Conservation (phyloP, 2,888 invertebrate genomes). For the Craniophora ligustri region DNA sequence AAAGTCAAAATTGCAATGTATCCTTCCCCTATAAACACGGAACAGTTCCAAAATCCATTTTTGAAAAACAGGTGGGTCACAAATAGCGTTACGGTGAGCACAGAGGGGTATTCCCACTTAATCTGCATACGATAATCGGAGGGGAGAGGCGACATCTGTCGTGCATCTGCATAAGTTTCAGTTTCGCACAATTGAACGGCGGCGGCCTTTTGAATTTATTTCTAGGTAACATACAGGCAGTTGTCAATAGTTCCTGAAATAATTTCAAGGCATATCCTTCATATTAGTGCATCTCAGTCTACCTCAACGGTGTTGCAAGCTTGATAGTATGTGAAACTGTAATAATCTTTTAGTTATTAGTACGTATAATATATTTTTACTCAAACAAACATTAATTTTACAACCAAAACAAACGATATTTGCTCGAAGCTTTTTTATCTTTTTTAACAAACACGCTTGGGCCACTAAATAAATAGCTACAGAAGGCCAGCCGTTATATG, state of each 20-base stretch:
- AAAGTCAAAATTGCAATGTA: background rate
- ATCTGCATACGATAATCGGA: conserved; percentile 86
- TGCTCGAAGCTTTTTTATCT: conserved; percentile 15
- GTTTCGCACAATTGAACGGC: conserved; percentile 78
- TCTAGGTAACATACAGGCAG: conserved; percentile 58
- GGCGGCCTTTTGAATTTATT: conserved; percentile 81
- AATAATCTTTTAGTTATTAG: too few species aligned
- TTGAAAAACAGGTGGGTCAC: conserved; percentile 64
- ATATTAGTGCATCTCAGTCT: too few species aligned
- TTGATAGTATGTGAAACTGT: too few species aligned
- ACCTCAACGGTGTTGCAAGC: background rate
- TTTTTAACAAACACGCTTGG: conserved; percentile 24
- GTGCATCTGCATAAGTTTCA: conserved; percentile 82
- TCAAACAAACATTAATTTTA: background rate
- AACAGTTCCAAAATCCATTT: conserved; percentile 43
- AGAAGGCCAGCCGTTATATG: too few species aligned
- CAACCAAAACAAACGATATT: background rate
- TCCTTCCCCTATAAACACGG: background rate
- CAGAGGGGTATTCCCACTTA: conserved; percentile 71
- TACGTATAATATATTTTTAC: background rate
- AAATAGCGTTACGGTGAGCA: conserved; percentile 67
- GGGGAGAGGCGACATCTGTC: conserved; percentile 81
- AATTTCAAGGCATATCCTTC: background rate
- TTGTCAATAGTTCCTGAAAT: conserved; percentile 1
- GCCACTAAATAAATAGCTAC: too few species aligned